These are phyloP conservation scores for Clusia tigrina DNA, from an alignment of 2,888 invertebrate species.

Conservation along the genomic window DNA sequence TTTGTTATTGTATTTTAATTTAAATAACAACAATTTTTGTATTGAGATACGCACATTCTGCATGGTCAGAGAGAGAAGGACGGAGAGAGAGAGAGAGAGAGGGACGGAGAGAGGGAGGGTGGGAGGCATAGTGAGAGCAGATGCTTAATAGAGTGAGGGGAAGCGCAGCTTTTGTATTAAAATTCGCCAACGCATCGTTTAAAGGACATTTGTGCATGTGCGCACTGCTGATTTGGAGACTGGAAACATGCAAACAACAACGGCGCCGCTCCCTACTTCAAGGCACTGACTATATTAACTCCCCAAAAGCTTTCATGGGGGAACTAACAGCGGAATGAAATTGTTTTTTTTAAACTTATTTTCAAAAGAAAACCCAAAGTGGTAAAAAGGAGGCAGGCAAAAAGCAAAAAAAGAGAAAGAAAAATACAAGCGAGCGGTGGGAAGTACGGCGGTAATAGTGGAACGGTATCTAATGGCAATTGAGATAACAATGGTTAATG, in stretches of 20 bases:
- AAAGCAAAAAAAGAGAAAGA: neutral
- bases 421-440: neutral
- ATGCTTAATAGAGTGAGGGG: no score
- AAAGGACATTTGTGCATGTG: neutral
- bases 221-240: neutral
- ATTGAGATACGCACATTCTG: neutral
- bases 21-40: neutral
- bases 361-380: neutral
- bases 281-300: no score
- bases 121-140: no score
- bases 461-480: slow-evolving; percentile 20
- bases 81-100: no score
- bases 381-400: neutral
- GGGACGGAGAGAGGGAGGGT: no score
- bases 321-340: neutral
- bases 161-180: no score
- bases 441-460: neutral
- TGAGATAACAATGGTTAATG: slow-evolving; percentile 16
- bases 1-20: no score
- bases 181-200: no score
- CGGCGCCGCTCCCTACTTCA: slow-evolving; percentile 1
- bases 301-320: neutral
- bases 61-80: slow-evolving; percentile 12
- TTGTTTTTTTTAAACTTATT: slow-evolving; percentile 1
- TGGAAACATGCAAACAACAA: neutral